These are phyloP conservation scores for Archips crataeganus DNA, from an alignment of 2,888 invertebrate species.

Conservation along the genomic window DNA sequence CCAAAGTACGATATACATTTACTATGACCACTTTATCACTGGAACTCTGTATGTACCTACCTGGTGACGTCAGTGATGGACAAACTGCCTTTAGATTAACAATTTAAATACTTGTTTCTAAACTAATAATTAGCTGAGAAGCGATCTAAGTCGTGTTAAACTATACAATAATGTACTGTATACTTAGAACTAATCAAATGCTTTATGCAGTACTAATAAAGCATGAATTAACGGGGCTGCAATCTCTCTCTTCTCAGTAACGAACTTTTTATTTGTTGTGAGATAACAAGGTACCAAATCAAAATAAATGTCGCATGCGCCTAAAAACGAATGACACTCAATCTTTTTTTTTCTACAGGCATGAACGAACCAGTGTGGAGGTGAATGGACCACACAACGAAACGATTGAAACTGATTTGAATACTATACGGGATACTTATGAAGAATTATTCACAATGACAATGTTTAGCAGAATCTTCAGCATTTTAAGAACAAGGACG, in stretches of 20 bases:
- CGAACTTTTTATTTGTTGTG: constrained; percentile 84
- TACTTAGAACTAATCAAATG: constrained; percentile 60
- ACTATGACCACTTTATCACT: no score
- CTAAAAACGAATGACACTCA: neutral
- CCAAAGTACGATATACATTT: no score
- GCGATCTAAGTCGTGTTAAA: constrained; percentile 39
- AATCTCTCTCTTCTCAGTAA: constrained; percentile 48
- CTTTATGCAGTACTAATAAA: constrained; percentile 42
- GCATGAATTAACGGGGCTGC: constrained; percentile 57
- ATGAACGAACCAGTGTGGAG: constrained; percentile 71
- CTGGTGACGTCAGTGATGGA: no score
- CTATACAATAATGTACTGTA: constrained; percentile 44
- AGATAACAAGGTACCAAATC: constrained; percentile 70
- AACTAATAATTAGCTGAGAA: neutral
- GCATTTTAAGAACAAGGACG: neutral
- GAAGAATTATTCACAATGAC: neutral
- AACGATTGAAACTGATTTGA: constrained; percentile 48
- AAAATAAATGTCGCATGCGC: constrained; percentile 52
- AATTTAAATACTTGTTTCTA: no score
- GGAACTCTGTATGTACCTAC: no score
- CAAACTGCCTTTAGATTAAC: no score
- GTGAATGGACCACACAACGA: constrained; percentile 49
- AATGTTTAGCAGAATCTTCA: neutral
- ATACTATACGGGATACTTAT: constrained; percentile 32
- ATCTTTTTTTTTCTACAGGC: constrained; percentile 58